Evolutionary conservation across 2,113 vertebrate genomes (phyloP), one percentile per base, ranked within the genome.

Genomic region (Scartelaos histophorus): DNA sequence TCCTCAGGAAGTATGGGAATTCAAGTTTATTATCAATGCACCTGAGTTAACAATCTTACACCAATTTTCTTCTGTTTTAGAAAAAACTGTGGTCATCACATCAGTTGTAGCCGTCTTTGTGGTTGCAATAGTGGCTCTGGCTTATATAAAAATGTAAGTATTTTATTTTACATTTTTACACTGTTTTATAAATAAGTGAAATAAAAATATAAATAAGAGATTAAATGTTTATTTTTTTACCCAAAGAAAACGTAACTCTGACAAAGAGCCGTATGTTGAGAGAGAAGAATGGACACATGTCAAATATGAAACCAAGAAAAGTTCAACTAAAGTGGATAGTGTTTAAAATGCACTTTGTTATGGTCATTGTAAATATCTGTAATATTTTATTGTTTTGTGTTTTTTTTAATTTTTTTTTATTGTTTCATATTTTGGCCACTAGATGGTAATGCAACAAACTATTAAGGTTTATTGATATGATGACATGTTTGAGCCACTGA

Each of bases 81-180:
- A 91, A 25, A 95, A 85, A 0, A 75, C 84, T n/a, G 87, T 97
- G 67, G 87, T 96, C 25, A 93, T 96, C 54, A 84, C 94, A 10
- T 94, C 93, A 0, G 73, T 93, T 60, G 78, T 91, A 75, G 93
- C 91, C 66, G 91, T 97, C 51, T 65, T 94, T 21, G 87, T 94
- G 10, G 81, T 92, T 9, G 85, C 93, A 68, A 77, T 90, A 45
- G 90, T 93, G 24, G 91, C 90, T 13, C 15, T 95, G 68, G 95
- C 89, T 76, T 96, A 95, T 60, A 17, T 95, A 64, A 96, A 92
- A 94, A 87, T 86, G 96, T 97, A 77, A 92, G 95, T 70, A 47
- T 35, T 21, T 51, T 3, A 13, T 54, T 54, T 53, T 19, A 57
- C 22, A 58, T 49, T 21, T 24, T n/a, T n/a, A n/a, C 6, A 5